Percentiles rank a stretch among this genome's conserved stretches.
Conservation (phyloP, 2,113 vertebrate genomes). For the Tragelaphus scriptus region DNA sequence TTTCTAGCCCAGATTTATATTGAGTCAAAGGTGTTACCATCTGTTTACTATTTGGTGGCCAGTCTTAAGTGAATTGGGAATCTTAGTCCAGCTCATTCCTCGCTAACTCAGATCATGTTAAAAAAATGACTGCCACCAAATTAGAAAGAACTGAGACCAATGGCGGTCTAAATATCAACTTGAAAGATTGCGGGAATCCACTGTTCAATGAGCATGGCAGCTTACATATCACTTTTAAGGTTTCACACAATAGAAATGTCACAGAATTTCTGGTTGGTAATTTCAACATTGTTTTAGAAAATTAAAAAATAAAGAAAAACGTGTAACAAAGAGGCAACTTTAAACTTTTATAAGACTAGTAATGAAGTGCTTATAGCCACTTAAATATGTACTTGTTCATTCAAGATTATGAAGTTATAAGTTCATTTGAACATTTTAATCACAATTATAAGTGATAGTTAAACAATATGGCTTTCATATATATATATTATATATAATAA, state of each 20-base stretch:
- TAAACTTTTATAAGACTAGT: neutral
- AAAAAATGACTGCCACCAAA: neutral
- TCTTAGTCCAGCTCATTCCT: neutral
- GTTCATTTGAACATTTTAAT: neutral
- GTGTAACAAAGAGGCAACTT: neutral
- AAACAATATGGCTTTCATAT: neutral
- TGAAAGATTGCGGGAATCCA: neutral
- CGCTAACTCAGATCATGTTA: neutral
- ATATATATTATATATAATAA: neutral
- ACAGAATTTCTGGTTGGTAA: neutral
- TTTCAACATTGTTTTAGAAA: neutral
- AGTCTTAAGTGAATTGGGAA: neutral
- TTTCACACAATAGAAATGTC: neutral
- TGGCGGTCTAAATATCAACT: neutral
- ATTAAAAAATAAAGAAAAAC: neutral
- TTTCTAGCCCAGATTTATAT: constrained; percentile 54
- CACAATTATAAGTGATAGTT: neutral
- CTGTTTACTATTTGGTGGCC: constrained; percentile 49
- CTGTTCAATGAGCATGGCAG: neutral
- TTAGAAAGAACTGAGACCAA: neutral
- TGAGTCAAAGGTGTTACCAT: constrained; percentile 3
- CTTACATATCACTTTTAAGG: neutral
- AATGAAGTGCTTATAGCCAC: neutral
- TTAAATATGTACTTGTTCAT: neutral
- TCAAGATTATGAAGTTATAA: neutral